These are phyloP conservation scores for Agrypnus murinus DNA, from an alignment of 2,888 invertebrate genomes.

Conservation along the genomic window DNA sequence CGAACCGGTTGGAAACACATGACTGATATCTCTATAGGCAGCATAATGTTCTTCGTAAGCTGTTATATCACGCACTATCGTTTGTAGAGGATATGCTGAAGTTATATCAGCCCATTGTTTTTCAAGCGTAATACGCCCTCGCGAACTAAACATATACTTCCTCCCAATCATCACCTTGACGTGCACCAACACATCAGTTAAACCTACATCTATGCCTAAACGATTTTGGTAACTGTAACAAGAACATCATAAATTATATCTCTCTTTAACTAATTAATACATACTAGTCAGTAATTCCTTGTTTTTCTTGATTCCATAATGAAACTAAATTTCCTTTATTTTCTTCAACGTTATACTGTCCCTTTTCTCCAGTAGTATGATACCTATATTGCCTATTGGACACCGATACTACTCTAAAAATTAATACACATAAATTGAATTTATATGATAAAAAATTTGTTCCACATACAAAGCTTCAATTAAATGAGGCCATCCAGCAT, in stretches of 20 bases:
- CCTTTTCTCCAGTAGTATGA: conserved; percentile 69
- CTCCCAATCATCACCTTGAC: conserved; percentile 83
- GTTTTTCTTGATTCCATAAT: conserved; percentile 73
- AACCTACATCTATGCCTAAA: conserved; percentile 86
- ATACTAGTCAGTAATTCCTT: conserved; percentile 76
- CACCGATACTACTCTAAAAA: conserved; percentile 76
- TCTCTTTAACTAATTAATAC: conserved; percentile 59
- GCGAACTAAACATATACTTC: conserved; percentile 75
- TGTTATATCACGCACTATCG: conserved; percentile 75
- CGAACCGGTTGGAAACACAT: conserved; percentile 81
- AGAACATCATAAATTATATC: conserved; percentile 2
- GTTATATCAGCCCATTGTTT: conserved; percentile 82
- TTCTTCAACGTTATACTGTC: conserved; percentile 70
- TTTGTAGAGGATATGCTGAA: conserved; percentile 82
- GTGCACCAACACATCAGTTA: conserved; percentile 79
- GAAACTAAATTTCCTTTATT: conserved; percentile 71
- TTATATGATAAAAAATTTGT: not conserved
- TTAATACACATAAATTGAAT: conserved; percentile 48
- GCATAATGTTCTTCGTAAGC: conserved; percentile 69
- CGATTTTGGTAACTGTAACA: conserved; percentile 78
- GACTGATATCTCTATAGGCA: conserved; percentile 72
- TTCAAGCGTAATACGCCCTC: conserved; percentile 79
- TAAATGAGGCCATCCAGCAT: conserved; percentile 95
- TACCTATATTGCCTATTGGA: conserved; percentile 74
- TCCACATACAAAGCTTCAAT: conserved; percentile 82